phyloP scores from a whole-genome alignment of 2,797 vertebrate species.

The Centroberyx gerrardi region DNA sequence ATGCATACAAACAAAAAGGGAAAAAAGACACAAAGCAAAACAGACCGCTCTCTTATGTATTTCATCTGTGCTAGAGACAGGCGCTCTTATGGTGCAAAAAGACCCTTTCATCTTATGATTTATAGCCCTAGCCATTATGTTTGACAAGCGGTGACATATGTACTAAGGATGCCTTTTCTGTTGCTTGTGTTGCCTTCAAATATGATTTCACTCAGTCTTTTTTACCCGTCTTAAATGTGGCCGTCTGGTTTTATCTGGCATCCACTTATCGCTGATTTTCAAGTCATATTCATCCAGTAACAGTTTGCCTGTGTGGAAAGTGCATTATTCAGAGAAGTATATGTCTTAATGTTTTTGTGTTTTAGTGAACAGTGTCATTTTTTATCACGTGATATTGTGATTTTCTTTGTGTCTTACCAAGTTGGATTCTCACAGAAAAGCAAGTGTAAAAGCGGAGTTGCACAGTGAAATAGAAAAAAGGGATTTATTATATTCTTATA shows the following conservation, averaged over 20 bases:
- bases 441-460: constrained; percentile 61
- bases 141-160: background rate
- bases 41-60: background rate
- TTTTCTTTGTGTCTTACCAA: constrained; percentile 44
- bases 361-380: constrained; percentile 51
- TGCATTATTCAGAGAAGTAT: constrained; percentile 36
- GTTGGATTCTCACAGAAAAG: constrained; percentile 30
- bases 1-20: constrained; percentile 39
- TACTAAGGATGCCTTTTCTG: constrained; percentile 18
- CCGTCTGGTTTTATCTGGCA: constrained; percentile 19
- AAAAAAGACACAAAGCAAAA: constrained; percentile 29
- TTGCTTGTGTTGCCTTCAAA: constrained; percentile 32
- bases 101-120: constrained; percentile 14
- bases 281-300: background rate
- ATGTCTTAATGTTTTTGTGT: constrained; percentile 31
- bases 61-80: constrained; percentile 24
- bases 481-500: constrained; percentile 22
- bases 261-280: constrained; percentile 11
- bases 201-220: constrained; percentile 28
- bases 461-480: constrained; percentile 59
- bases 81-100: constrained; percentile 24
- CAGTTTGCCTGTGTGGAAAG: constrained; percentile 36
- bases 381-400: constrained; percentile 55
- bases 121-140: constrained; percentile 15
- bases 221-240: constrained; percentile 28